These are phyloP conservation scores for Rhyacophila brunnea DNA, from an alignment of 1,140 invertebrate genomes.

Conservation along the genomic window DNA sequence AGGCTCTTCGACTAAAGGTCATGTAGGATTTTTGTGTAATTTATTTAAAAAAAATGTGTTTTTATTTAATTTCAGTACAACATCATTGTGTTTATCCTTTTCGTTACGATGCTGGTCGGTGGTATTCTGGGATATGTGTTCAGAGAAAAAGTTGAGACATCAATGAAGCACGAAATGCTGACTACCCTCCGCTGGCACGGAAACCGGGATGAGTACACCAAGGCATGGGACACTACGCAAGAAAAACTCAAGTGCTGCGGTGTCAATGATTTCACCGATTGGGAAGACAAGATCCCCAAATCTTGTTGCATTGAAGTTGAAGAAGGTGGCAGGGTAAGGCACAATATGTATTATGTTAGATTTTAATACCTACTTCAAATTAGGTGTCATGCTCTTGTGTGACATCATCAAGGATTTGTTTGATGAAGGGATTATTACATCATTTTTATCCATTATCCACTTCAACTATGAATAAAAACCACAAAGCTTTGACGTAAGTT, in stretches of 20 bases:
- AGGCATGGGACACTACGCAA: conserved; percentile 83
- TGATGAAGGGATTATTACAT: too few species aligned
- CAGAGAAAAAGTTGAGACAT: conserved; percentile 70
- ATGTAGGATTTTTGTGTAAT: too few species aligned
- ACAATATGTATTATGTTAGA: too few species aligned
- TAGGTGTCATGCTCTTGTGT: too few species aligned
- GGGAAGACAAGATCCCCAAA: conserved; percentile 71
- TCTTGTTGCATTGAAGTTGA: conserved; percentile 75
- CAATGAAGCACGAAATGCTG: conserved; percentile 75
- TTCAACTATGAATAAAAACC: too few species aligned
- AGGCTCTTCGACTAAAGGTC: too few species aligned
- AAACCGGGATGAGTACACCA: conserved; percentile 62
- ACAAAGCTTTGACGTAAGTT: too few species aligned
- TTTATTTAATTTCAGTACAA: conserved; percentile 78
- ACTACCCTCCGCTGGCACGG: conserved; percentile 72
- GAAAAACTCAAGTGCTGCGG: conserved; percentile 81
- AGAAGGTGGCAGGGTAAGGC: conserved; percentile 57
- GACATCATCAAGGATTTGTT: too few species aligned
- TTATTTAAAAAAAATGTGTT: too few species aligned
- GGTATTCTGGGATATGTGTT: conserved; percentile 89
- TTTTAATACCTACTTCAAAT: too few species aligned
- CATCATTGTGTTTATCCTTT: conserved; percentile 80
- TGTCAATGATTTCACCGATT: conserved; percentile 70
- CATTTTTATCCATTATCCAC: too few species aligned
- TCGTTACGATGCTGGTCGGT: conserved; percentile 84